Evolutionary conservation across 2,113 vertebrate species (phyloP).

Genomic region (Colistium nudipinnis): DNA sequence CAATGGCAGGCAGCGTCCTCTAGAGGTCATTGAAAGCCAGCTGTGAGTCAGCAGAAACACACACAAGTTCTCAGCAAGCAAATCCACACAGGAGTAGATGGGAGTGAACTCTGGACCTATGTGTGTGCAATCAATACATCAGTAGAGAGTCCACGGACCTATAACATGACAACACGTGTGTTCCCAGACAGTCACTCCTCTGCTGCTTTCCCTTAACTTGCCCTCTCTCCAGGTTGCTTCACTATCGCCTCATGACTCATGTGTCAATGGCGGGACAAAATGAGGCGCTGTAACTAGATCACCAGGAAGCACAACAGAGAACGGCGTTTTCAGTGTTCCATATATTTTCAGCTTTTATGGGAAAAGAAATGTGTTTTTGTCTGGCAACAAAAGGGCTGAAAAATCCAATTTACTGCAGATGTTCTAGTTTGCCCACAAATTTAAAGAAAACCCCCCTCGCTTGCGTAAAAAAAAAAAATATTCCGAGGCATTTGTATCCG

Average conservation of each 20-base stretch:
- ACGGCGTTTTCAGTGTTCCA: conserved; percentile 10
- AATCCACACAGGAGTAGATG: conserved; percentile 19
- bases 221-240: conserved; percentile 16
- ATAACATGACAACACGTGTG: conserved; percentile 43
- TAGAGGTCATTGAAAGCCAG: conserved; percentile 64
- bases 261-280: conserved; percentile 37
- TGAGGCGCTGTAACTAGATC: conserved; percentile 45
- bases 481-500: conserved; percentile 2
- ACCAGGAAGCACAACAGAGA: conserved; percentile 36
- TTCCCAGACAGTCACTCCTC: conserved; percentile 31
- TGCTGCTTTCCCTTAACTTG: conserved; percentile 44
- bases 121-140: conserved; percentile 62
- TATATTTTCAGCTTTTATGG: neutral
- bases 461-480: neutral
- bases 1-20: conserved; percentile 51
- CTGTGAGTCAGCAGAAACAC: conserved; percentile 58
- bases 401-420: neutral
- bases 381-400: neutral
- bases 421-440: neutral
- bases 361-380: neutral
- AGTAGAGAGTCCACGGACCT: conserved; percentile 49
- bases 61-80: conserved; percentile 7
- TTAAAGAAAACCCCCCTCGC: neutral
- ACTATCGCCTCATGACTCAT: conserved; percentile 66
- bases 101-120: conserved; percentile 68